These are phyloP conservation scores for Oxyteleia sp. DNA, from an alignment of 2,888 invertebrate species.

Conservation along the genomic window DNA sequence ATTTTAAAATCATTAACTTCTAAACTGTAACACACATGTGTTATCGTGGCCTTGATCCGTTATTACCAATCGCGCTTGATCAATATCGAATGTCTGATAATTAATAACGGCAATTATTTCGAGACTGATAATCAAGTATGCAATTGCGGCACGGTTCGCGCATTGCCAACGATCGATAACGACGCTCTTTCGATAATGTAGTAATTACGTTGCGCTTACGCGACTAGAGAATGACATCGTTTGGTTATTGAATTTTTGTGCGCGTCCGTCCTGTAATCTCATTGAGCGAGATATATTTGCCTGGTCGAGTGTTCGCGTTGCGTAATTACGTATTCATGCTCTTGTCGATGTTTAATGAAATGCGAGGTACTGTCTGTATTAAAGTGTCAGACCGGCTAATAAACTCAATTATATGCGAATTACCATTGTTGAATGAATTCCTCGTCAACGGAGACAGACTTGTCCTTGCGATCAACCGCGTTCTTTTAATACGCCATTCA, in stretches of 20 bases:
- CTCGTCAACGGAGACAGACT: constrained; percentile 14
- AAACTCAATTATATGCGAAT: constrained; percentile 64
- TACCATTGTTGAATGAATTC: constrained; percentile 50
- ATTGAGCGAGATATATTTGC: constrained; percentile 61
- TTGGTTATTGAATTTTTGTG: constrained; percentile 68
- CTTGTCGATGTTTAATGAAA: constrained; percentile 70
- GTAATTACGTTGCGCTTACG: constrained; percentile 67
- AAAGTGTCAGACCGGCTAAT: constrained; percentile 51
- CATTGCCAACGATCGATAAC: constrained; percentile 57
- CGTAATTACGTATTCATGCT: constrained; percentile 65
- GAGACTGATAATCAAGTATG: constrained; percentile 59
- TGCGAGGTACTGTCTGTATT: constrained; percentile 55
- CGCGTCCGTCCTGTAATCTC: constrained; percentile 34
- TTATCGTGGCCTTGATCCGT: constrained; percentile 48
- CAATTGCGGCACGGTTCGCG: constrained; percentile 48
- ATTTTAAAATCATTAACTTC: constrained; percentile 1
- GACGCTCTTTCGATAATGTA: constrained; percentile 61
- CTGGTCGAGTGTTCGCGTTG: constrained; percentile 44
- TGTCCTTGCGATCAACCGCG: constrained; percentile 5
- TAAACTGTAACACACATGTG: constrained; percentile 21
- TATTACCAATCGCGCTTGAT: constrained; percentile 48
- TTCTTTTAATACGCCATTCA: neutral
- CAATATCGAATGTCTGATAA: constrained; percentile 60
- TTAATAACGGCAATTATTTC: constrained; percentile 66
- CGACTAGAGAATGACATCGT: constrained; percentile 51